These are phyloP conservation scores for Leptinotarsa tumamoca DNA, from an alignment of 2,888 invertebrate genomes.

Conservation along the genomic window DNA sequence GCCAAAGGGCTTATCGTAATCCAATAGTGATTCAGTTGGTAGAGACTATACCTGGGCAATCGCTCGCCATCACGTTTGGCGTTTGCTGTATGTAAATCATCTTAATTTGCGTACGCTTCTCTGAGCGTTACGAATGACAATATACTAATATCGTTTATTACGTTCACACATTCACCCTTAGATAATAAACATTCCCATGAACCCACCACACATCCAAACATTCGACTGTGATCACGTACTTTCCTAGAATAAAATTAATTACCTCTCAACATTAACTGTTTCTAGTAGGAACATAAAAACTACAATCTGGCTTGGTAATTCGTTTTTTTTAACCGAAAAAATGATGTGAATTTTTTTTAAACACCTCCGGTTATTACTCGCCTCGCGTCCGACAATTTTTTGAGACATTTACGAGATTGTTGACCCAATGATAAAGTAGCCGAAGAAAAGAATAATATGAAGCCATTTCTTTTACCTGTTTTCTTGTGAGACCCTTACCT, in stretches of 20 bases:
- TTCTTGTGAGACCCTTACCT: constrained; percentile 46
- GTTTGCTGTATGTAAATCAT: too few relatives aligned
- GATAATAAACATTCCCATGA: constrained; percentile 10
- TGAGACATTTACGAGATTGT: constrained; percentile 39
- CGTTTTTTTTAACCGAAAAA: constrained; percentile 30
- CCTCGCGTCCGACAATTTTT: constrained; percentile 34
- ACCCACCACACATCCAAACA: not conserved
- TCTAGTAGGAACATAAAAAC: constrained; percentile 12
- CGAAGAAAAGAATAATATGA: constrained; percentile 43
- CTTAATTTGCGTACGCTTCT: not conserved
- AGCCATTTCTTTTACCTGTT: constrained; percentile 48
- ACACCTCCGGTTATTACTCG: constrained; percentile 34
- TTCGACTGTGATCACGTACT: not conserved
- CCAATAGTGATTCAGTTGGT: too few relatives aligned
- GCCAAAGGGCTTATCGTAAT: too few relatives aligned
- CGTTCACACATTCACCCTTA: not conserved
- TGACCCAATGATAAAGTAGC: constrained; percentile 40
- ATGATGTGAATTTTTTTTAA: constrained; percentile 36
- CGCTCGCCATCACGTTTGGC: too few relatives aligned
- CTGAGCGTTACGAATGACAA: not conserved
- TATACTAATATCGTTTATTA: not conserved
- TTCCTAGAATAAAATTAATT: constrained; percentile 16
- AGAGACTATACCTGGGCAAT: too few relatives aligned
- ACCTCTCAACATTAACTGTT: not conserved
- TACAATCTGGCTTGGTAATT: constrained; percentile 15